Percentiles rank a stretch among this genome's conserved stretches.
phyloP scores from a whole-genome alignment of 2,797 vertebrate genomes.

The Myiotriccus ornatus region DNA sequence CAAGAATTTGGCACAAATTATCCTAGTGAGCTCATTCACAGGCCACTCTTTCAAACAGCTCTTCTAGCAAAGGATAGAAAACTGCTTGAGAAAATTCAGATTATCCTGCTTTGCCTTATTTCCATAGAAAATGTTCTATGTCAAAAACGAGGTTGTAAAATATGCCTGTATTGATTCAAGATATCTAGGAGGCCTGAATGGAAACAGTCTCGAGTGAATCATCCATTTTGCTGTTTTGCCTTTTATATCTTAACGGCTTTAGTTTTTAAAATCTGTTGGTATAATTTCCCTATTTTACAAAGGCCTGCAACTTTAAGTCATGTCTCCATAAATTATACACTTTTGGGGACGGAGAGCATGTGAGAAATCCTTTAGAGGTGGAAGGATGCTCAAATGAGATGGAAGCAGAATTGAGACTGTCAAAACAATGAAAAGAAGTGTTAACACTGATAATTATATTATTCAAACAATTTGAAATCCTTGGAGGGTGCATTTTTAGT shows the following conservation, averaged over 20 bases:
- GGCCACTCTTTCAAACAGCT: not conserved
- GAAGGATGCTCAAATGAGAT: not conserved
- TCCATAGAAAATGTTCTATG: not conserved
- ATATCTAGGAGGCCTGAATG: not conserved
- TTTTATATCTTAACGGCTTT: not conserved
- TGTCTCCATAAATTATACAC: not conserved
- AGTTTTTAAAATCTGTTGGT: not conserved
- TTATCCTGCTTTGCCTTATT: not conserved
- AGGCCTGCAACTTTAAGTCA: not conserved
- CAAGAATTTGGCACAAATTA: not conserved
- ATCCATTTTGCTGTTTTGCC: not conserved
- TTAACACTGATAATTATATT: slow-evolving; percentile 32
- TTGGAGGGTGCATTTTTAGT: slow-evolving; percentile 29
- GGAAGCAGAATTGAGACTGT: not conserved
- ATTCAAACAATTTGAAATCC: slow-evolving; percentile 36
- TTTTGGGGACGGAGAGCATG: not conserved
- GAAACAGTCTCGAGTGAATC: not conserved
- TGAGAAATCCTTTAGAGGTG: not conserved
- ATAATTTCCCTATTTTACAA: not conserved
- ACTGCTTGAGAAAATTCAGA: not conserved
- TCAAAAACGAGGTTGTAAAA: not conserved
- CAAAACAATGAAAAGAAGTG: slow-evolving; percentile 37
- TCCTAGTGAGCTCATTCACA: not conserved
- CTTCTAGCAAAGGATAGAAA: not conserved
- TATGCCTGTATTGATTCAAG: not conserved